Base-by-base conservation (phyloP, 37 sponge, comb jelly and placozoan genomes). In the Amphimedon queenslandica region DNA sequence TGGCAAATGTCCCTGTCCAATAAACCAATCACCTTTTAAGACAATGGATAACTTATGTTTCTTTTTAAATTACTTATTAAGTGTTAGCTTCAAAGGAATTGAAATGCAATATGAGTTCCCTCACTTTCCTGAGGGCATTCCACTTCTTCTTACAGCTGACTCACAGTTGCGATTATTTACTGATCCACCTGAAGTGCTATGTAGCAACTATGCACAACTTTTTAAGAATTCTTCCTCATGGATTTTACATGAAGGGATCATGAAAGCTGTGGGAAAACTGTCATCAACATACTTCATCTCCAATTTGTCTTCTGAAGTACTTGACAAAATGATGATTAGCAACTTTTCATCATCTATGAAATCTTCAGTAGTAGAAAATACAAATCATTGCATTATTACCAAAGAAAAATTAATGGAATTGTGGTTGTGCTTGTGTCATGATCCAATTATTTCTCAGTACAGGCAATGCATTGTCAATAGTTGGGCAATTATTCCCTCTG, bases 401-500 rank as follows among this genome's bases (percentile, higher is more conserved):
- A 36, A 77, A 23, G 0, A n/a, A 1, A 41, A 20, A 16, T 39
- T 80, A 20, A 25, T 34, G 4, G 37, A 1, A 4, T 30, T 80
- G 16, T 80, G 80, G 80, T 3, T 34, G 16, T 71, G 72, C 43
- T 29, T 80, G 1, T 55, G 51, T 5, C 1, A 51, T 53, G 80
- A 80, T 33, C 2, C 4, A 1, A 38, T 64, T 4, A 72, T 80
- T 47, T 37, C 20, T 6, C 47, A 30, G 29, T 10, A 70, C 24
- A 3, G 65, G 40, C 40, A 42, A 11, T 11, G 21, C 11, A 39
- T 77, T 2, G 40, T 77, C 21, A 51, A 72, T 25, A 1, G 24
- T 2, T 77, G 71, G 71, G 67, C 84, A 25, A 41, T 84, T 24
- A 56, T 84, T 10, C 73, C 64, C 18, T 72, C 78, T 2, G 40